phyloP scores from a whole-genome alignment of 1,140 invertebrate species.

The Trichoplusia ni region DNA sequence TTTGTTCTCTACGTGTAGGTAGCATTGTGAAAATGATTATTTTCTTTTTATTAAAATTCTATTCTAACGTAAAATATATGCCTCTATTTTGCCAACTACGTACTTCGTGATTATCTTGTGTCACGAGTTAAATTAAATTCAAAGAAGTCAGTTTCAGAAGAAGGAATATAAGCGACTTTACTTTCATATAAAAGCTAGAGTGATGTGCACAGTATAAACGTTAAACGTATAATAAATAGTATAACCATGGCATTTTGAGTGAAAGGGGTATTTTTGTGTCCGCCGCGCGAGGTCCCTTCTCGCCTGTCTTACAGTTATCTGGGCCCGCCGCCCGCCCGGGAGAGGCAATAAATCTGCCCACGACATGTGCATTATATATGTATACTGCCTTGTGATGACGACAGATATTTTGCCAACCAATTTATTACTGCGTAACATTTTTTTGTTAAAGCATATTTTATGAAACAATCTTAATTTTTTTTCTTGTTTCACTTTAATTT shows the following conservation, averaged over 20 bases:
- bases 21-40: no score
- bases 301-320: conserved; percentile 15
- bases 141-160: no score
- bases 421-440: neutral
- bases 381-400: conserved; percentile 11
- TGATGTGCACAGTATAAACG: conserved; percentile 6
- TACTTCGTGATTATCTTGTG: no score
- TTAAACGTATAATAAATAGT: conserved; percentile 17
- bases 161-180: neutral
- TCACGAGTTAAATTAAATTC: no score
- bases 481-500: no score
- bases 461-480: no score
- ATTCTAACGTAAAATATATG: no score
- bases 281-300: neutral
- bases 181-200: conserved; percentile 13
- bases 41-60: no score
- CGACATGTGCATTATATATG: conserved; percentile 17
- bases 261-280: conserved; percentile 17
- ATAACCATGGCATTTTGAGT: conserved; percentile 5
- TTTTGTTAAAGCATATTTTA: neutral
- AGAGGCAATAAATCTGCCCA: conserved; percentile 18
- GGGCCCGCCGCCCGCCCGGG: neutral
- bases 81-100: no score
- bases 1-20: no score
- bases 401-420: neutral